Conservation (phyloP, 2,797 vertebrate genomes). For the Peromyscus eremicus region DNA sequence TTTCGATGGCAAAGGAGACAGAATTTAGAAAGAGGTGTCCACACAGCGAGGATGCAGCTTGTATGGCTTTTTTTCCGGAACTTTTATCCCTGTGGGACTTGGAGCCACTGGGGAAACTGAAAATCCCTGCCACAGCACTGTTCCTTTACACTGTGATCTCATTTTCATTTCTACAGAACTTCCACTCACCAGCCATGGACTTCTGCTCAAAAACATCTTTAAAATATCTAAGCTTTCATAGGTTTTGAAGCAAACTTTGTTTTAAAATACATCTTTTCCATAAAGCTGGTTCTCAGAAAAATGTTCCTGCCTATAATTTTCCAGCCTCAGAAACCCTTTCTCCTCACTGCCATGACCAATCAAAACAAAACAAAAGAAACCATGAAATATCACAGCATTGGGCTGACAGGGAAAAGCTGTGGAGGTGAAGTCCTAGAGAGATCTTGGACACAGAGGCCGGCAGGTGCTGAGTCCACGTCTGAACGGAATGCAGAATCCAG, state of each 20-base stretch:
- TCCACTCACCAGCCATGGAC: background rate
- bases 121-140: background rate
- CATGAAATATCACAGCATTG: background rate
- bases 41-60: background rate
- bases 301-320: background rate
- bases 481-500: background rate
- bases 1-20: background rate
- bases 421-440: background rate
- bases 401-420: background rate
- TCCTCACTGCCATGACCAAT: background rate
- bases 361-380: background rate
- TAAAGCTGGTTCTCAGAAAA: background rate
- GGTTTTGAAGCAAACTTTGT: slow-evolving; percentile 59
- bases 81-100: background rate
- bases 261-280: background rate
- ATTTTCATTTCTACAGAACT: slow-evolving; percentile 2
- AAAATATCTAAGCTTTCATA: background rate
- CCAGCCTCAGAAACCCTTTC: background rate
- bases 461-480: background rate
- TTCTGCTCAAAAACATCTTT: slow-evolving; percentile 17
- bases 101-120: background rate
- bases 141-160: background rate
- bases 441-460: rapidly evolving
- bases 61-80: background rate
- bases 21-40: slow-evolving; percentile 9